A percentile compares a stretch with the other conserved stretches of the same genome.
Conservation (phyloP, 2,113 vertebrate species). For the Aldabrachelys gigantea region DNA sequence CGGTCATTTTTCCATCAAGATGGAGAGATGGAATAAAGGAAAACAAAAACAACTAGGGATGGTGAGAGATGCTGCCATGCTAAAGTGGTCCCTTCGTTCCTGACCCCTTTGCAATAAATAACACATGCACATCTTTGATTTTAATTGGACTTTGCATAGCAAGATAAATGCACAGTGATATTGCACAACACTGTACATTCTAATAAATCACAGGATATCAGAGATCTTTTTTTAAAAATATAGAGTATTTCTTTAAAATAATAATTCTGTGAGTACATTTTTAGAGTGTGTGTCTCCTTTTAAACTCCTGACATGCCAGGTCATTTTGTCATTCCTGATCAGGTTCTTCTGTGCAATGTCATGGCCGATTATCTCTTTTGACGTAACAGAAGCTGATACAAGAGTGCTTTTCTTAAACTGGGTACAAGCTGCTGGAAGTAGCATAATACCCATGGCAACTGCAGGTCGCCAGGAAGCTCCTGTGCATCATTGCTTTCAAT, state of each 20-base stretch:
- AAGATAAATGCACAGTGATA: background rate
- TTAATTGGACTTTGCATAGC: background rate
- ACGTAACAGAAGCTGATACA: background rate
- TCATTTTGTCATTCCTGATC: slow-evolving; percentile 13
- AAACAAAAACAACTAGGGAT: background rate
- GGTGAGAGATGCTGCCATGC: background rate
- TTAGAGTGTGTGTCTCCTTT: background rate
- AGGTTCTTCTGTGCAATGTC: background rate
- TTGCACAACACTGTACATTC: background rate
- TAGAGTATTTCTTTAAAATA: background rate
- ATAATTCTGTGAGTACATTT: background rate
- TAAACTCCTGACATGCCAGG: slow-evolving; percentile 6
- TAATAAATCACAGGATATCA: background rate
- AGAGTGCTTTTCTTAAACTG: slow-evolving; percentile 12
- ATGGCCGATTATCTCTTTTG: background rate
- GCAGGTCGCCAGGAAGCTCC: background rate
- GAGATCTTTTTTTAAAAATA: background rate
- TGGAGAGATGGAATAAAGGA: background rate
- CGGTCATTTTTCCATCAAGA: background rate
- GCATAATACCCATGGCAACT: background rate
- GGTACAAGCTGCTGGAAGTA: background rate
- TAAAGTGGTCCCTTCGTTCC: background rate
- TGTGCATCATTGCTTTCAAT: background rate
- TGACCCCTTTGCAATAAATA: background rate
- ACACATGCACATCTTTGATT: background rate